These are phyloP conservation scores for Leucoraja ocellata DNA, from an alignment of 2,797 vertebrate species.

Conservation along the genomic window DNA sequence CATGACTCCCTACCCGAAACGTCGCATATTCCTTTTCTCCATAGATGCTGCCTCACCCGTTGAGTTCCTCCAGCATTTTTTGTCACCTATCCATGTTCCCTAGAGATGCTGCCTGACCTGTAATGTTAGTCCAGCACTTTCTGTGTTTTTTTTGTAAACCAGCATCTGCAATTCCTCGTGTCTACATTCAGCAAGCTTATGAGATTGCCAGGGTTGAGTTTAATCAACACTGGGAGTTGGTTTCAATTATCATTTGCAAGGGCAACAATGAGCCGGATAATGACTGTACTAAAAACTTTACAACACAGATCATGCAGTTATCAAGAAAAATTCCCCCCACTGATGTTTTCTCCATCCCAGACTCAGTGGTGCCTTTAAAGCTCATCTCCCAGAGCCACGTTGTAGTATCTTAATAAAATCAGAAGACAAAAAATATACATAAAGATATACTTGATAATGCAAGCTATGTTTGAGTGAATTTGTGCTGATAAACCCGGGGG, in stretches of 20 bases:
- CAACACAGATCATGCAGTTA: not conserved
- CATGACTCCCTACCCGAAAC: too few relatives aligned
- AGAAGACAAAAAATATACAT: too few relatives aligned
- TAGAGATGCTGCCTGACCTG: too few relatives aligned
- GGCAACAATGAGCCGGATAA: too few relatives aligned
- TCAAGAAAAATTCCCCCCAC: not conserved
- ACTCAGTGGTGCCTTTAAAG: not conserved
- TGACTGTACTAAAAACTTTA: not conserved
- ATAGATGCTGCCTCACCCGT: too few relatives aligned
- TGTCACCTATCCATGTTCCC: too few relatives aligned
- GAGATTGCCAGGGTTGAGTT: not conserved
- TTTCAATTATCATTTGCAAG: not conserved
- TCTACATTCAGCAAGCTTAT: too few relatives aligned
- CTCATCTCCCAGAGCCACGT: not conserved
- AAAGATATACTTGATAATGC: not conserved
- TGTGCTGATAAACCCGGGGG: not conserved
- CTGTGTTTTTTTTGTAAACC: too few relatives aligned
- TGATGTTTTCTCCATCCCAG: slow-evolving; percentile 14
- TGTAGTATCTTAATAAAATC: not conserved
- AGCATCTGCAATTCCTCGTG: too few relatives aligned
- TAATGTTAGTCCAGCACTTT: too few relatives aligned
- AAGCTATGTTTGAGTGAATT: not conserved
- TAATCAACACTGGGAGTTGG: not conserved
- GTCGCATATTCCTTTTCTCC: too few relatives aligned
- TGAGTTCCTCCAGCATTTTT: too few relatives aligned